Evolutionary conservation across 1,140 invertebrate species (phyloP).

Genomic region (Drosophila parabipectinata): DNA sequence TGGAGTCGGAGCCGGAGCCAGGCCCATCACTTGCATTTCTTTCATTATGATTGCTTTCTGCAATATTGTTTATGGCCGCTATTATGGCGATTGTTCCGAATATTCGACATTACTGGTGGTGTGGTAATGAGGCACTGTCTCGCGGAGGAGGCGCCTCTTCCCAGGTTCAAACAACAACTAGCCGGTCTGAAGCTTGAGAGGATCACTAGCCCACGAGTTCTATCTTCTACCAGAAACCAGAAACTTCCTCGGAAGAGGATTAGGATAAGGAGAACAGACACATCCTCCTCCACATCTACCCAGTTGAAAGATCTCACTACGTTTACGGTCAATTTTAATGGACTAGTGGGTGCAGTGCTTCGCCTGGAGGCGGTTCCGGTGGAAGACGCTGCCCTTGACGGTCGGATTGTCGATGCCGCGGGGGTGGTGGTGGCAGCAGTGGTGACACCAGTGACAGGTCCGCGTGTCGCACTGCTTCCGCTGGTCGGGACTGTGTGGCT

Average conservation of each 20-base stretch:
- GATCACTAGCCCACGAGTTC: too few relatives aligned
- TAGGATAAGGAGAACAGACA: background rate
- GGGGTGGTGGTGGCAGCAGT: too few relatives aligned
- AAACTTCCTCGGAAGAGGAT: background rate
- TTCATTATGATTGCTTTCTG: background rate
- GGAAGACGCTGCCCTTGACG: background rate
- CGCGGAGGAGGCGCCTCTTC: background rate
- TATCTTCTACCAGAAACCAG: too few relatives aligned
- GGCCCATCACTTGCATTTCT: slow-evolving; percentile 31
- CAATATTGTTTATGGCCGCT: slow-evolving; percentile 3
- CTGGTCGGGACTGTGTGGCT: background rate
- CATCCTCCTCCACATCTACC: background rate
- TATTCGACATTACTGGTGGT: slow-evolving; percentile 29
- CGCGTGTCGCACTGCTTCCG: background rate
- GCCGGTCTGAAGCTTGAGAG: background rate
- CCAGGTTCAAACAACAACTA: background rate
- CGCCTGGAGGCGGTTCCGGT: background rate
- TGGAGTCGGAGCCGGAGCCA: slow-evolving; percentile 4
- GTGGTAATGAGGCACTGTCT: slow-evolving; percentile 41
- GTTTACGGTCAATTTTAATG: slow-evolving; percentile 3
- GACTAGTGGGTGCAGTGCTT: background rate
- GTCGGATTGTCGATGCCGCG: background rate
- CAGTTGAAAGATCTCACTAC: slow-evolving; percentile 21
- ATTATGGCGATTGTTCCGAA: slow-evolving; percentile 22
- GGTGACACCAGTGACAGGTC: background rate